phyloP scores from a whole-genome alignment of 2,888 invertebrate species.

The Rhogogaster chlorosoma region DNA sequence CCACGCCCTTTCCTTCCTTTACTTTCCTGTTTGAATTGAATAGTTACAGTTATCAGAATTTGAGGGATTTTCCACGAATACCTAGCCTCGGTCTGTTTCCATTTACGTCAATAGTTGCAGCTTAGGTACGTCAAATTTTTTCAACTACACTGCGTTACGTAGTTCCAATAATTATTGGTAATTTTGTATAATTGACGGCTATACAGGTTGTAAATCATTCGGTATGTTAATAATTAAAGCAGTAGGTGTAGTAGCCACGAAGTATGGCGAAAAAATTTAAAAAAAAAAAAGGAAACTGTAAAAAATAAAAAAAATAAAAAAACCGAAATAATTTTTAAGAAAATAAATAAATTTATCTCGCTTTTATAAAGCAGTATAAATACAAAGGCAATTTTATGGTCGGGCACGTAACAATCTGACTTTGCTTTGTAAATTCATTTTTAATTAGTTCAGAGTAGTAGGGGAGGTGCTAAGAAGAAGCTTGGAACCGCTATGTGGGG shows the following conservation, averaged over 20 bases:
- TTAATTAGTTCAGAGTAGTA: constrained; percentile 59
- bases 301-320: not conserved
- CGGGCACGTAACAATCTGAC: constrained; percentile 46
- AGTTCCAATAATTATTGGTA: constrained; percentile 8
- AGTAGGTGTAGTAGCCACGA: not conserved
- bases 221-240: not conserved
- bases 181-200: constrained; percentile 8
- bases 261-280: not conserved
- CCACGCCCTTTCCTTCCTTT: not conserved
- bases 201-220: not conserved
- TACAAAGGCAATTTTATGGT: constrained; percentile 42
- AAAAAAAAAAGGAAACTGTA: not conserved
- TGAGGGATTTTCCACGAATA: not conserved
- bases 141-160: not conserved
- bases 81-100: not conserved
- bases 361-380: not conserved
- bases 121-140: constrained; percentile 4
- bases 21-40: not conserved
- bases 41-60: not conserved
- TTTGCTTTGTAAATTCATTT: constrained; percentile 52
- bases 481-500: constrained; percentile 45
- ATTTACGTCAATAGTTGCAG: not conserved
- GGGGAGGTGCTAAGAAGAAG: constrained; percentile 46
- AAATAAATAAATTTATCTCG: constrained; percentile 18
- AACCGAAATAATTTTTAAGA: not conserved